Conservation (phyloP, 2,113 vertebrate species). For the Fukomys damarensis region DNA sequence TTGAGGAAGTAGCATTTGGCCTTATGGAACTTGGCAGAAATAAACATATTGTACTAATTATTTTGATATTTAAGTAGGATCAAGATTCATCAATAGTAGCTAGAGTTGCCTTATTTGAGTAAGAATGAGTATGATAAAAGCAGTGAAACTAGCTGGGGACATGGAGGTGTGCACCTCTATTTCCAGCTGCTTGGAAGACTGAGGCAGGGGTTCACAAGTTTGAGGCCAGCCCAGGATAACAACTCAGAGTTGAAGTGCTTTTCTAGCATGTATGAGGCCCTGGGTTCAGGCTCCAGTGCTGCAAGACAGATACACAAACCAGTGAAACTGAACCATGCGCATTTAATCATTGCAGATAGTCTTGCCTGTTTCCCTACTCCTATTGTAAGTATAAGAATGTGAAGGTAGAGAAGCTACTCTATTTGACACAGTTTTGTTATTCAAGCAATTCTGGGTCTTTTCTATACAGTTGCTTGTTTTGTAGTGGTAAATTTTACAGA, state of each 20-base stretch:
- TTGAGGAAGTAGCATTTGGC: not conserved
- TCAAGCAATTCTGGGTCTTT: not conserved
- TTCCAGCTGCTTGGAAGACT: not conserved
- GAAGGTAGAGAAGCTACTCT: no score
- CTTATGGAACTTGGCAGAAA: not conserved
- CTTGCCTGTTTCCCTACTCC: not conserved
- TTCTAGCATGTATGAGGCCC: not conserved
- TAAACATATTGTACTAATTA: not conserved
- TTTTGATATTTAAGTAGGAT: slow-evolving; percentile 34
- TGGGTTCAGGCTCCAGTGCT: not conserved
- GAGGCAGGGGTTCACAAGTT: not conserved
- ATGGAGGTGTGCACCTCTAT: not conserved
- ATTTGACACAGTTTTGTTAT: not conserved
- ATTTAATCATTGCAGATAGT: not conserved
- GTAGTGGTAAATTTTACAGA: not conserved
- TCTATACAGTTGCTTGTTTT: slow-evolving; percentile 23
- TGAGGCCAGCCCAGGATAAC: not conserved
- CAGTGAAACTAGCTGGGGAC: not conserved
- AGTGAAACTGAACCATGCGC: not conserved
- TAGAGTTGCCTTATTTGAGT: not conserved
- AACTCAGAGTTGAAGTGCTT: not conserved
- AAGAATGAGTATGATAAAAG: not conserved
- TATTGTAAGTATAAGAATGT: not conserved
- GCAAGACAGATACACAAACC: not conserved
- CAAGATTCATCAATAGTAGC: not conserved